Evolutionary conservation across 2,113 vertebrate genomes (phyloP).

Genomic region (Solenodon paradoxus): DNA sequence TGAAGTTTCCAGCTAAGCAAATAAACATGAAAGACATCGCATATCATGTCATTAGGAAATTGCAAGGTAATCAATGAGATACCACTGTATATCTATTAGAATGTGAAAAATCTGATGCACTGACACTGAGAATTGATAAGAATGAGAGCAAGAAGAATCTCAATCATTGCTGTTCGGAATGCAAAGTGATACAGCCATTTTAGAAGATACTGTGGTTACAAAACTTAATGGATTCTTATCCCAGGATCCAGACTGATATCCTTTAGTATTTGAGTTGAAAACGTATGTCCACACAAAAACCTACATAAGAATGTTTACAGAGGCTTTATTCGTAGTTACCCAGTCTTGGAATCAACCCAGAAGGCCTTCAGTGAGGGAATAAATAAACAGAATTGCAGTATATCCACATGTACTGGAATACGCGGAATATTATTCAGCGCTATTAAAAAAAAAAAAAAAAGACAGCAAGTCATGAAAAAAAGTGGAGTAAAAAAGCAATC

Average conservation of each 20-base stretch:
- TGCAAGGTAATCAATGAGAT: background rate
- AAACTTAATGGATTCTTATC: background rate
- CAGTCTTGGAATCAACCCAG: background rate
- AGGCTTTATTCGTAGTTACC: background rate
- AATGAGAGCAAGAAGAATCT: background rate
- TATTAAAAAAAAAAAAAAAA: background rate
- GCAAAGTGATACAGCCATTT: background rate
- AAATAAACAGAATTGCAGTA: background rate
- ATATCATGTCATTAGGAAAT: background rate
- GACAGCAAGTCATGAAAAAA: background rate
- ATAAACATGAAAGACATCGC: background rate
- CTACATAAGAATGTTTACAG: background rate
- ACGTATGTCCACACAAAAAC: background rate
- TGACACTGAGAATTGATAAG: background rate
- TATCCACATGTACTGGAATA: too few species aligned
- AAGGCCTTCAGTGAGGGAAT: background rate
- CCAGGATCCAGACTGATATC: background rate
- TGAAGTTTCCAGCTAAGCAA: background rate
- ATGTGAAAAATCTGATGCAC: background rate
- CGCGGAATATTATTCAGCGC: background rate
- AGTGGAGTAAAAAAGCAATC: background rate
- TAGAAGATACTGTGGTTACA: background rate
- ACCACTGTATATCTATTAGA: background rate
- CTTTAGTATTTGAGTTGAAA: background rate
- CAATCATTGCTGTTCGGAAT: background rate